phyloP scores from a whole-genome alignment of 2,888 invertebrate species.

The Lottia scabra region DNA sequence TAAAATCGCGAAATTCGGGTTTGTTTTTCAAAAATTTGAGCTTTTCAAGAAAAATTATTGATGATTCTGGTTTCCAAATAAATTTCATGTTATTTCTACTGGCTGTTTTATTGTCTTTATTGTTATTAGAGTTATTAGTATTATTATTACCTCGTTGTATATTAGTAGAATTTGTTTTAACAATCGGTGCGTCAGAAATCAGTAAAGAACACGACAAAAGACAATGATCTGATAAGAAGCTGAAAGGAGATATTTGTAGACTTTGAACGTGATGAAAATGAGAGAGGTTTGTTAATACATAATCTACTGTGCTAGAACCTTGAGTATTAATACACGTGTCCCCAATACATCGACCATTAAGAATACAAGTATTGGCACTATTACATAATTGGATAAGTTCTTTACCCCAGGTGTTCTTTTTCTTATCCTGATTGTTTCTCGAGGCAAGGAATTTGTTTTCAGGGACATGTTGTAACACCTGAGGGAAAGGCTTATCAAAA shows the following conservation, averaged over 20 bases:
- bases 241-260: neutral
- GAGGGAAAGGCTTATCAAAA: neutral
- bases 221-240: neutral
- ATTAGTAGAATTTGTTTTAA: too few relatives aligned
- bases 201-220: too few relatives aligned
- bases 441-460: neutral
- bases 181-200: too few relatives aligned
- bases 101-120: too few relatives aligned
- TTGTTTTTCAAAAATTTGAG: too few relatives aligned
- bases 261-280: neutral
- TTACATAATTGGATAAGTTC: slow-evolving; percentile 17
- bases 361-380: slow-evolving; percentile 11
- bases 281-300: neutral
- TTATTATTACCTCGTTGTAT: too few relatives aligned
- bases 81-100: too few relatives aligned
- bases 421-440: slow-evolving; percentile 7
- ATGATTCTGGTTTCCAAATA: too few relatives aligned
- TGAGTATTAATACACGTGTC: slow-evolving; percentile 14
- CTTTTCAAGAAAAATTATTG: too few relatives aligned
- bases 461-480: neutral
- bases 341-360: slow-evolving; percentile 23
- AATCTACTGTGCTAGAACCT: slow-evolving; percentile 18
- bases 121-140: too few relatives aligned
- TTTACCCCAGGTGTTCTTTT: slow-evolving; percentile 16
- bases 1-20: too few relatives aligned